These are phyloP conservation scores for Limnephilus lunatus DNA, from an alignment of 2,888 invertebrate species.

Conservation along the genomic window DNA sequence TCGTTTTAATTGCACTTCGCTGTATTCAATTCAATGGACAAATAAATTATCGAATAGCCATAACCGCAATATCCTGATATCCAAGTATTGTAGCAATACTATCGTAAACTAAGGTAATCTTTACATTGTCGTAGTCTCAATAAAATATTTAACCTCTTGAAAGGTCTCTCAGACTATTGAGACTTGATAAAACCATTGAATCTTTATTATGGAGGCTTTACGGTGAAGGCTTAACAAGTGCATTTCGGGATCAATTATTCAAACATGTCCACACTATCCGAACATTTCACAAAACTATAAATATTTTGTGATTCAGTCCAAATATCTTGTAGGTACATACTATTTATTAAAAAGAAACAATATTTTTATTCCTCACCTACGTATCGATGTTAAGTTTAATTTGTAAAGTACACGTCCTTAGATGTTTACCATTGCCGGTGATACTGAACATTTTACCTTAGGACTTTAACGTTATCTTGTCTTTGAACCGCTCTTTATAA, in stretches of 20 bases:
- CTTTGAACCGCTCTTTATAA: too few species aligned
- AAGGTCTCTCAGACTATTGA: conserved; percentile 58
- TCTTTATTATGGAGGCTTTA: conserved; percentile 55
- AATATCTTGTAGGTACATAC: too few species aligned
- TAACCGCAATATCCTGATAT: background rate
- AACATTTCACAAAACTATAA: background rate
- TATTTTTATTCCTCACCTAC: too few species aligned
- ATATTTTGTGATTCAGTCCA: background rate
- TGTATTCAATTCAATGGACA: background rate
- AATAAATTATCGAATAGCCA: background rate
- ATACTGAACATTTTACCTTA: too few species aligned
- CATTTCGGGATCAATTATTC: conserved; percentile 47
- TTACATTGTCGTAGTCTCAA: conserved; percentile 4
- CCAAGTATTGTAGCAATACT: background rate
- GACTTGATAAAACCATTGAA: conserved; percentile 61
- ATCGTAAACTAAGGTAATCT: background rate
- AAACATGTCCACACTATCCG: conserved; percentile 27
- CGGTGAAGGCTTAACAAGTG: conserved; percentile 59
- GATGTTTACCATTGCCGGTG: too few species aligned
- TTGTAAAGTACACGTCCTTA: too few species aligned
- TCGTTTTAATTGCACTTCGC: conserved; percentile 3
- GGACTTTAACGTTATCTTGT: too few species aligned
- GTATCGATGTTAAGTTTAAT: too few species aligned
- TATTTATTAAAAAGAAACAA: too few species aligned
- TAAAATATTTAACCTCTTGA: conserved; percentile 40